Base-by-base conservation (phyloP, 2,113 vertebrate genomes). In the Microcebus griseorufus region DNA sequence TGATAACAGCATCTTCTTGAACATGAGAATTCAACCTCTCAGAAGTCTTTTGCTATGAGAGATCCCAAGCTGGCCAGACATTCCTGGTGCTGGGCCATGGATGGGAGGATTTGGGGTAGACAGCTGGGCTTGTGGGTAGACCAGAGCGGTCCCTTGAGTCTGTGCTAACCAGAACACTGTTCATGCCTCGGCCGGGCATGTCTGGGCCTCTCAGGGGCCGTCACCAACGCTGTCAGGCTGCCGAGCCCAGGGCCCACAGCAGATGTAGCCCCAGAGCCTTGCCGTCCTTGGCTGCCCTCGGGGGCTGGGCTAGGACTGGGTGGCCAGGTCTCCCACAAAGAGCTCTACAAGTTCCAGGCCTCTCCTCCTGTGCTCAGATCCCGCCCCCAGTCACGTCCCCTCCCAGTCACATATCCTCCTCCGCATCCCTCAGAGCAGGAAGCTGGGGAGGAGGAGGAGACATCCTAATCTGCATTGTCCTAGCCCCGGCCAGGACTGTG, bases 341-440 rank as follows among this genome's bases (percentile, higher is more conserved):
- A 86, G 94, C 62, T 97, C 95, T 97, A 93, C 90, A 79, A 97
- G 92, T 96, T 98, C 96, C 98, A 98, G 97, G 94, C 94, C 67
- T 97, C 65, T 94, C 29, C 88, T 96, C 73, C 94, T 95, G 75
- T 88, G 37, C 73, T 96, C 81, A 88, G 90, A 95, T 85, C 95
- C 84, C 45, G 29, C 78, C 93, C 95, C 84, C 64, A 86, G 76
- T 92, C 84, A 85, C 27, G 88, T 85, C 94, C 80, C 55, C 78
- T 94, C 96, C 84, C 64, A 83, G 72, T 90, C 84, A 90, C 53
- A 69, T 88, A 94, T 78, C 95, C 88, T 90, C 76, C 89, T 93
- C 96, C 42, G 12, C 62, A 89, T 80, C 88, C 88, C 51, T 97
- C 89, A 73, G 88, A 96, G 64, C 85, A 97, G 94, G 90, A 97